Conservation (phyloP, 2,888 invertebrate genomes). For the Leptinotarsa rubiginosa region DNA sequence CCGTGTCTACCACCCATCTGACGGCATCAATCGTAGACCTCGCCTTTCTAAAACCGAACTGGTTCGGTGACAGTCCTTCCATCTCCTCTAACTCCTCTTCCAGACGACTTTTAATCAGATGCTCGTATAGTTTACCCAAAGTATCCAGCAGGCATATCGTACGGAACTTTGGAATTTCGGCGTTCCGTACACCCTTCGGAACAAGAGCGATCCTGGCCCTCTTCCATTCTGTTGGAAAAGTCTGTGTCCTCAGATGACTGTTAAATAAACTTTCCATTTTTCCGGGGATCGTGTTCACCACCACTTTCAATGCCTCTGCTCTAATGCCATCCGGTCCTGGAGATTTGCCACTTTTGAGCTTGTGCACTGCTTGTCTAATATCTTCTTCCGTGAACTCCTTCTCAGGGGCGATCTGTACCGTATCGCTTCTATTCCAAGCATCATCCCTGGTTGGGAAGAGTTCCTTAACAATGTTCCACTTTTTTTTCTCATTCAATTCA, state of each 20-base stretch:
- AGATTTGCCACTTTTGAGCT: slow-evolving; percentile 7
- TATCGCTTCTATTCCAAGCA: not conserved
- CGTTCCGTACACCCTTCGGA: slow-evolving; percentile 9
- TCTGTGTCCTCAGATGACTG: not conserved
- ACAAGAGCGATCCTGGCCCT: slow-evolving; percentile 15
- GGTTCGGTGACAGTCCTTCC: slow-evolving; percentile 13
- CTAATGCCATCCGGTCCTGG: no score
- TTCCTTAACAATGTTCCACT: not conserved
- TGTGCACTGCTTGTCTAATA: not conserved
- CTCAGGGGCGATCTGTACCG: not conserved
- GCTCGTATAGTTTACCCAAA: not conserved
- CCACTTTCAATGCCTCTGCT: no score
- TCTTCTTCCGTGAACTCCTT: not conserved
- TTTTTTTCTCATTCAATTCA: not conserved
- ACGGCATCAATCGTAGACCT: slow-evolving; percentile 4
- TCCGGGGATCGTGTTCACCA: not conserved
- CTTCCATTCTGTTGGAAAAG: slow-evolving; percentile 5
- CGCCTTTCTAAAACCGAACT: slow-evolving; percentile 24
- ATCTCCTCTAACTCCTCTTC: slow-evolving; percentile 4
- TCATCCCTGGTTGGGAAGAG: not conserved
- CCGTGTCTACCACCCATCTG: not conserved
- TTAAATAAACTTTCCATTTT: not conserved
- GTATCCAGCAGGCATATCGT: not conserved
- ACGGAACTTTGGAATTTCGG: no score
- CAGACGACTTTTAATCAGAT: not conserved